Conservation (phyloP, 2,113 vertebrate species). For the Gallinago undulata region DNA sequence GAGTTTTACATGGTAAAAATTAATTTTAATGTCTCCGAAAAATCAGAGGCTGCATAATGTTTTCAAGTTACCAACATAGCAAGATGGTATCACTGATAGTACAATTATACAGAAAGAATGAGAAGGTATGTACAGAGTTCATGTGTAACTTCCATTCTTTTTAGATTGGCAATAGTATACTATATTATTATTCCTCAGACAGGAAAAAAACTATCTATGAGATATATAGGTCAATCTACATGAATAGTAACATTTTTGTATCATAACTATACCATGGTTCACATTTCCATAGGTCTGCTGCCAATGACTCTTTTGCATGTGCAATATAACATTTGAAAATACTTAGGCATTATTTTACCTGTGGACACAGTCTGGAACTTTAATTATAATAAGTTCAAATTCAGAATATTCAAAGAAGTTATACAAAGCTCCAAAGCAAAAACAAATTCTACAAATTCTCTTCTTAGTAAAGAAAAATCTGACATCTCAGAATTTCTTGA, state of each 20-base stretch:
- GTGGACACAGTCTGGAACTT: neutral
- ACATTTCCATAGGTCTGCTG: neutral
- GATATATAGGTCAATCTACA: neutral
- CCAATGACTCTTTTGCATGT: neutral
- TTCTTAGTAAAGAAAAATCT: neutral
- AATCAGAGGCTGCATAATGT: neutral
- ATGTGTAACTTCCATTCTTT: neutral
- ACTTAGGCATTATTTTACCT: neutral
- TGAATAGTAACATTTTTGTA: neutral
- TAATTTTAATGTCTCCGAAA: neutral
- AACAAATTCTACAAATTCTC: neutral
- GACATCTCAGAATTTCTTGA: neutral
- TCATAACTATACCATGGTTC: neutral
- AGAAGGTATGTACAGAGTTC: neutral
- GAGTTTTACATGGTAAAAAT: neutral
- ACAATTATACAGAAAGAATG: neutral
- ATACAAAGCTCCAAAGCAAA: neutral
- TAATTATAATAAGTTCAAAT: neutral
- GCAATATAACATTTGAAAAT: neutral
- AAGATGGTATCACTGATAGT: neutral
- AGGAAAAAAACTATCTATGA: neutral
- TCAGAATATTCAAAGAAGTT: neutral
- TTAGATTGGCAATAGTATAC: neutral
- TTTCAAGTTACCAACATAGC: neutral
- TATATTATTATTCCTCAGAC: neutral